These are phyloP conservation scores for Ecliptopera silaceata DNA, from an alignment of 2,888 invertebrate species.

Conservation along the genomic window DNA sequence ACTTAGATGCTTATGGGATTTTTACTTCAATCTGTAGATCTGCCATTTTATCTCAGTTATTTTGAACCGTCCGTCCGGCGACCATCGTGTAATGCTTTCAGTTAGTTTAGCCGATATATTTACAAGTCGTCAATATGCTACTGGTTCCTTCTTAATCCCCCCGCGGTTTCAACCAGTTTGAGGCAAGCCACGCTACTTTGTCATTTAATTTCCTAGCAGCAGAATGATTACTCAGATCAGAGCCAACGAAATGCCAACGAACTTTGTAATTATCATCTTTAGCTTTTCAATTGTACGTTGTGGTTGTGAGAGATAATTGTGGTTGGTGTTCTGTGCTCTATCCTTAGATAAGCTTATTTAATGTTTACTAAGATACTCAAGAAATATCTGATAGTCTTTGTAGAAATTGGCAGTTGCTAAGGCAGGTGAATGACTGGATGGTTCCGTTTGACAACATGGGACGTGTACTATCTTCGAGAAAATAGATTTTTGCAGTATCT, in stretches of 20 bases:
- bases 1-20: not conserved
- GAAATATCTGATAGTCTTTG: slow-evolving; percentile 8
- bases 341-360: slow-evolving; percentile 11
- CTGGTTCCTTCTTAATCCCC: not conserved
- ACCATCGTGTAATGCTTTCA: not conserved
- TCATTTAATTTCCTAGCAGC: slow-evolving; percentile 2
- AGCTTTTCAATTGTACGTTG: slow-evolving; percentile 29
- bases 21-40: not conserved
- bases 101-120: too few species aligned
- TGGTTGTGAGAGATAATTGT: slow-evolving; percentile 33
- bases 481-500: not conserved
- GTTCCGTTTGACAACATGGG: slow-evolving; percentile 3
- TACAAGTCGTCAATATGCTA: not conserved
- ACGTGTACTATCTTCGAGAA: not conserved
- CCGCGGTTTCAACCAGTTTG: not conserved
- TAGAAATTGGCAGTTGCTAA: not conserved
- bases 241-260: slow-evolving; percentile 33
- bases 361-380: slow-evolving; percentile 15
- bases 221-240: slow-evolving; percentile 18
- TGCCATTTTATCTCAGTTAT: not conserved
- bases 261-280: slow-evolving; percentile 37
- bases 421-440: not conserved
- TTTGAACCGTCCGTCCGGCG: not conserved
- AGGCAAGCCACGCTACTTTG: not conserved
- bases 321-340: slow-evolving; percentile 10